These are phyloP conservation scores for Schizaphis graminum DNA, from an alignment of 2,888 invertebrate species.

Conservation along the genomic window DNA sequence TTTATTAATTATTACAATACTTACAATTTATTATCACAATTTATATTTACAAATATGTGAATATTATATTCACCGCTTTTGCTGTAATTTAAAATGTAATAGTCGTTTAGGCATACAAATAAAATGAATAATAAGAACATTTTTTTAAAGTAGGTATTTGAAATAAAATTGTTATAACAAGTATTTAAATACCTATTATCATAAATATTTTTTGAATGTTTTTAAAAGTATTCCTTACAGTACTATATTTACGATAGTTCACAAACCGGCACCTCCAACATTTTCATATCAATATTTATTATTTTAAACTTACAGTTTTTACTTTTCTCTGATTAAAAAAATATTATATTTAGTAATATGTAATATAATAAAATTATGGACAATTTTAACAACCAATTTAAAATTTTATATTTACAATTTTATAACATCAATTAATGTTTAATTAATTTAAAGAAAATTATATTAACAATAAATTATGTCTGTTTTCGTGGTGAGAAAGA, in stretches of 20 bases:
- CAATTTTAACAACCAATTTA: background rate
- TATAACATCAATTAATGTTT: background rate
- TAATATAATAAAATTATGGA: background rate
- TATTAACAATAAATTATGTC: background rate
- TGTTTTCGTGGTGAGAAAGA: background rate
- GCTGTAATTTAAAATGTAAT: no score
- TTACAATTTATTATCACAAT: no score
- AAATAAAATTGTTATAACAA: no score
- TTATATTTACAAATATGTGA: no score
- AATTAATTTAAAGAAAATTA: background rate
- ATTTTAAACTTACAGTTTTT: background rate
- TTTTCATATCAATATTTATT: background rate
- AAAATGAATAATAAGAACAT: no score
- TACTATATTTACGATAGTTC: background rate
- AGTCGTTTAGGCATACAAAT: no score
- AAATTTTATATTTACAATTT: background rate
- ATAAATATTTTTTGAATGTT: no score
- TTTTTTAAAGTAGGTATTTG: no score
- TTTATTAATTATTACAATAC: no score
- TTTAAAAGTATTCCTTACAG: no score
- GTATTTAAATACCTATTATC: no score
- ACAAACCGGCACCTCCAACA: background rate
- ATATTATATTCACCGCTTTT: no score
- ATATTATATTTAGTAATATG: background rate
- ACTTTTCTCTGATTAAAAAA: background rate